Percentiles rank a stretch among this genome's conserved stretches.
These are phyloP conservation scores for Zingel zingel DNA, from an alignment of 2,113 vertebrate genomes.

Conservation along the genomic window DNA sequence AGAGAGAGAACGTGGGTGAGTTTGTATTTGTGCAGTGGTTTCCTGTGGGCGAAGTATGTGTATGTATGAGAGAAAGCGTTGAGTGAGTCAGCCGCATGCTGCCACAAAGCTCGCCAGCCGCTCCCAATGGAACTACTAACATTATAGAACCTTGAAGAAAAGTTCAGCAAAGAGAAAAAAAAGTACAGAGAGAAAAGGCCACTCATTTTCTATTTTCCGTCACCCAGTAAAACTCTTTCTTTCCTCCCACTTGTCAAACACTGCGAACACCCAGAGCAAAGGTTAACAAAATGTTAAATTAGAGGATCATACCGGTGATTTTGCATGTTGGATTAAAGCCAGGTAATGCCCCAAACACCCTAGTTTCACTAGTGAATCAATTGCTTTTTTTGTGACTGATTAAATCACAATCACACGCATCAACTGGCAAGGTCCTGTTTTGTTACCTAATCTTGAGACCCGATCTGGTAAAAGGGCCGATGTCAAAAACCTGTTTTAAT, in stretches of 20 bases:
- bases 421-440: background rate
- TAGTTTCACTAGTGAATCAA: background rate
- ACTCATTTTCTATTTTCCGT: background rate
- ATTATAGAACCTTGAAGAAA: constrained; percentile 27
- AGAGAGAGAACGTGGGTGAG: constrained; percentile 28
- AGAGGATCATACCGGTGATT: background rate
- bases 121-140: constrained; percentile 16
- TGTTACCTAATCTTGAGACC: background rate
- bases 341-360: too few species aligned
- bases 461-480: background rate
- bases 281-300: background rate
- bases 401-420: background rate
- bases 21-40: constrained; percentile 45
- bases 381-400: background rate
- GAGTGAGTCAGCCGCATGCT: constrained; percentile 43
- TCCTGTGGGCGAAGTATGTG: constrained; percentile 41
- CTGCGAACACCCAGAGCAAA: constrained; percentile 18
- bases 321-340: background rate
- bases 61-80: constrained; percentile 22
- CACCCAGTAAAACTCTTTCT: background rate
- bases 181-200: background rate
- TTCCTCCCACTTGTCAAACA: constrained; percentile 69
- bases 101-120: constrained; percentile 22
- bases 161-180: background rate
- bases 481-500: too few species aligned